Conservation (phyloP, 2,797 vertebrate genomes). For the Glossophaga mutica region DNA sequence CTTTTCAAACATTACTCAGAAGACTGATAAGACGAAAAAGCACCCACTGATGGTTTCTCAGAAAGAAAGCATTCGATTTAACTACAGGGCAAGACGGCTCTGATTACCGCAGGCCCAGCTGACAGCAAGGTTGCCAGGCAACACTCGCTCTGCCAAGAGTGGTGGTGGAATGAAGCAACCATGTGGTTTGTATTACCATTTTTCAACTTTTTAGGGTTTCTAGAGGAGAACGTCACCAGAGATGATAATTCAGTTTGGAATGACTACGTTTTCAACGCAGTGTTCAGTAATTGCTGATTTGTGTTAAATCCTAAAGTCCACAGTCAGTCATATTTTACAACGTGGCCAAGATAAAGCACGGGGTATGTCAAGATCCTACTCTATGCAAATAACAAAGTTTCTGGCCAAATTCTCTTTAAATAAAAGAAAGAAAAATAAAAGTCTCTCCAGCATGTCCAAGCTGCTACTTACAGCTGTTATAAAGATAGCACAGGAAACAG, state of each 20-base stretch:
- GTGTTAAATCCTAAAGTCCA: constrained; percentile 76
- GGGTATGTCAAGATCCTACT: constrained; percentile 68
- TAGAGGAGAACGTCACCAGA: constrained; percentile 77
- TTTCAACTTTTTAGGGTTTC: constrained; percentile 78
- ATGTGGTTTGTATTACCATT: constrained; percentile 82
- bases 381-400: constrained; percentile 61
- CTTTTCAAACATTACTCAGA: constrained; percentile 66
- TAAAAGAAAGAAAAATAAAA: constrained; percentile 35
- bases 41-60: constrained; percentile 73
- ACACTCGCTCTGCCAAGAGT: constrained; percentile 76
- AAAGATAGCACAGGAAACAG: constrained; percentile 73
- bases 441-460: constrained; percentile 32
- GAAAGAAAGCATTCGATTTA: constrained; percentile 70
- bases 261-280: constrained; percentile 76
- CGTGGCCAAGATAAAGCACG: constrained; percentile 61
- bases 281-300: constrained; percentile 73
- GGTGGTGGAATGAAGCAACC: constrained; percentile 75
- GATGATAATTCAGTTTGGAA: constrained; percentile 78
- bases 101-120: constrained; percentile 71
- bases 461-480: constrained; percentile 64
- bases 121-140: constrained; percentile 76
- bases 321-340: constrained; percentile 76
- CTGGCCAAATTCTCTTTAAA: constrained; percentile 63
- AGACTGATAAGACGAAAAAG: constrained; percentile 72
- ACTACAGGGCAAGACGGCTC: constrained; percentile 71